Percentiles rank a stretch among this genome's conserved stretches.
Conservation (phyloP, 30 jellyfish, hydroid and myxozoan genomes). For the Aurelia coerulea region DNA sequence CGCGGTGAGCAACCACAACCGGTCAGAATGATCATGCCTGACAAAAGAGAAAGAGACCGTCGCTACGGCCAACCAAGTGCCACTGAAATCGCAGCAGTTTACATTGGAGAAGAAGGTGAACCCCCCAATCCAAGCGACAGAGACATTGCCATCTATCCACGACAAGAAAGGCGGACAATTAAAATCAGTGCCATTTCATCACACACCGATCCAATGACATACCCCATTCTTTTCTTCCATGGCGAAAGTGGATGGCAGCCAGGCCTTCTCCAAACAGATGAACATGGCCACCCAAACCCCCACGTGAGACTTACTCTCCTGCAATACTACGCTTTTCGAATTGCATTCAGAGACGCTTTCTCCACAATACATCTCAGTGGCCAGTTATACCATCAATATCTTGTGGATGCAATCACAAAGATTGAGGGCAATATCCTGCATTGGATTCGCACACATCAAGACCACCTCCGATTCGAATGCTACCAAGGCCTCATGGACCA, state of each 20-base stretch:
- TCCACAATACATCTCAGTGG: neutral
- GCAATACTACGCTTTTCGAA: neutral
- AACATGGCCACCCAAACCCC: neutral
- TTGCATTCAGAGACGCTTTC: neutral
- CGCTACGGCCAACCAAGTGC: neutral
- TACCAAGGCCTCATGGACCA: constrained; percentile 12
- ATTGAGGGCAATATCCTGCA: neutral
- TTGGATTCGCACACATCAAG: neutral
- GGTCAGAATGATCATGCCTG: neutral
- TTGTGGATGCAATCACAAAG: neutral
- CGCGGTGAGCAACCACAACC: neutral
- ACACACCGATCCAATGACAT: constrained; percentile 47
- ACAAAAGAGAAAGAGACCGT: neutral
- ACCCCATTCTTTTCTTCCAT: constrained; percentile 44
- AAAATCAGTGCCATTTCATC: neutral
- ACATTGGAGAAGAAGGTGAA: neutral
- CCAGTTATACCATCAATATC: neutral
- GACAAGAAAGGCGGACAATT: neutral
- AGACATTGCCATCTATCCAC: neutral
- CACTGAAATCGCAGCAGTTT: neutral
- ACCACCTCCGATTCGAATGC: neutral
- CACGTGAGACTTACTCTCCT: neutral
- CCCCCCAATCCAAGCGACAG: neutral
- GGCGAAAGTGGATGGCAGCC: constrained; percentile 45
- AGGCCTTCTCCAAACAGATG: too few relatives aligned